A percentile compares a stretch with the other conserved stretches of the same genome.
phyloP scores from a whole-genome alignment of 92 coral and sea anemone genomes.

The Bergia puertoricense region DNA sequence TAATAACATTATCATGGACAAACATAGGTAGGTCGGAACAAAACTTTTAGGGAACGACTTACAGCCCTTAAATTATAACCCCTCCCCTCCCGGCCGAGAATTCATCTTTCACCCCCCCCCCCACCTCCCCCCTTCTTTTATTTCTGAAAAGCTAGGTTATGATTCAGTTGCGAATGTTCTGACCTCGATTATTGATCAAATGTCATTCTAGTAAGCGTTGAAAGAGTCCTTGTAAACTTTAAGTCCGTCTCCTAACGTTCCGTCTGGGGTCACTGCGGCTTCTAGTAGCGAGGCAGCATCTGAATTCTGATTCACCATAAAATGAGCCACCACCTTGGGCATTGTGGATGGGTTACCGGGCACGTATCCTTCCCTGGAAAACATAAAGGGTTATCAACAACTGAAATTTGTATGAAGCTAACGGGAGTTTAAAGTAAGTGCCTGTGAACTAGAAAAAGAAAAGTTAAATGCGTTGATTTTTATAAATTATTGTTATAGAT shows the following conservation, averaged over 20 bases:
- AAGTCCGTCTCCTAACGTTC: slow-evolving; percentile 92
- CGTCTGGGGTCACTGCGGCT: slow-evolving; percentile 83
- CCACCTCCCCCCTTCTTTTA: neutral
- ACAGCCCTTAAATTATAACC: no score
- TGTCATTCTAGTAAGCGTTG: slow-evolving; percentile 80
- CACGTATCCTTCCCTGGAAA: slow-evolving; percentile 87
- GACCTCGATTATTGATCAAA: neutral
- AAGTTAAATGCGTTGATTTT: no score
- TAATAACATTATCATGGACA: no score
- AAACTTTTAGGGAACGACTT: no score
- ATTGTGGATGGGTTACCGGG: slow-evolving; percentile 87
- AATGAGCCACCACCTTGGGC: slow-evolving; percentile 89
- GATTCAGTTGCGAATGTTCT: neutral
- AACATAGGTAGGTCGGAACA: no score
- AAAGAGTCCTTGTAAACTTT: slow-evolving; percentile 96
- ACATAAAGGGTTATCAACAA: no score
- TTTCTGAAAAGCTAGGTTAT: neutral
- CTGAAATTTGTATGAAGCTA: no score
- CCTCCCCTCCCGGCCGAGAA: no score
- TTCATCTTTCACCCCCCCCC: no score
- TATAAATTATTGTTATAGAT: no score
- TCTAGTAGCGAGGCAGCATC: slow-evolving; percentile 87
- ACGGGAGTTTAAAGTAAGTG: no score
- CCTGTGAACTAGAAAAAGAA: no score
- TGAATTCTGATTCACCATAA: slow-evolving; percentile 94